A percentile compares a stretch with the other conserved stretches of the same genome.
Conservation (phyloP, 2,113 vertebrate genomes). For the Ptilorrhoa leucosticta region DNA sequence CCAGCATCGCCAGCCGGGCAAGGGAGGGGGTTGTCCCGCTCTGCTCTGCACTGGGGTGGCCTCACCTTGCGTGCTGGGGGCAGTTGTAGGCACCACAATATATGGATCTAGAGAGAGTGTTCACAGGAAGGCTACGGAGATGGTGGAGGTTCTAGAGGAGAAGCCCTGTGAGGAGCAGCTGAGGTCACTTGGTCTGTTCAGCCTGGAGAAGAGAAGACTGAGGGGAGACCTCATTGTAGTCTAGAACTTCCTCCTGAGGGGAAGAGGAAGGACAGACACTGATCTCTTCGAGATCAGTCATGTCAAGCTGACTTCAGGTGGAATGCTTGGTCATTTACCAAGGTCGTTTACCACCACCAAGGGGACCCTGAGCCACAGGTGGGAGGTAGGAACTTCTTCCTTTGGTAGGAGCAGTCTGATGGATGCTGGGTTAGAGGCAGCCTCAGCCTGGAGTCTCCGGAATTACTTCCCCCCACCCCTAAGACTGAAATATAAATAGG, state of each 20-base stretch:
- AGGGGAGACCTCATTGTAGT: background rate
- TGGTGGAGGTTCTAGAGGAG: background rate
- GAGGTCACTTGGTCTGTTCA: background rate
- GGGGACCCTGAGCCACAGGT: background rate
- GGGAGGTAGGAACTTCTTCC: background rate
- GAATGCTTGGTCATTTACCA: background rate
- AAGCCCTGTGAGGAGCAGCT: background rate
- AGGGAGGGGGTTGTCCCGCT: background rate
- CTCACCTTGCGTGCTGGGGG: background rate
- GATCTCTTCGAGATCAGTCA: background rate
- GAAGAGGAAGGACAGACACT: background rate
- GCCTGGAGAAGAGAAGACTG: background rate
- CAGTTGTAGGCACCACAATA: background rate
- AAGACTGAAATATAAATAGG: background rate
- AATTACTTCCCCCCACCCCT: background rate
- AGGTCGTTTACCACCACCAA: background rate
- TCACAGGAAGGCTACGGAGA: background rate
- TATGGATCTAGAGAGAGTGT: background rate
- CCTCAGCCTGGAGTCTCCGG: background rate
- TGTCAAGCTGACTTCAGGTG: background rate
- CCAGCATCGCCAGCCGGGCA: fast-evolving
- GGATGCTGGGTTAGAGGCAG: background rate
- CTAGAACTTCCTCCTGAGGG: background rate
- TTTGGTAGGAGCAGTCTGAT: background rate
- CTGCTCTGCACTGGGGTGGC: background rate